These are phyloP conservation scores for Caenorhabditis drosophilae DNA, from an alignment of 2,888 invertebrate genomes.

Conservation along the genomic window DNA sequence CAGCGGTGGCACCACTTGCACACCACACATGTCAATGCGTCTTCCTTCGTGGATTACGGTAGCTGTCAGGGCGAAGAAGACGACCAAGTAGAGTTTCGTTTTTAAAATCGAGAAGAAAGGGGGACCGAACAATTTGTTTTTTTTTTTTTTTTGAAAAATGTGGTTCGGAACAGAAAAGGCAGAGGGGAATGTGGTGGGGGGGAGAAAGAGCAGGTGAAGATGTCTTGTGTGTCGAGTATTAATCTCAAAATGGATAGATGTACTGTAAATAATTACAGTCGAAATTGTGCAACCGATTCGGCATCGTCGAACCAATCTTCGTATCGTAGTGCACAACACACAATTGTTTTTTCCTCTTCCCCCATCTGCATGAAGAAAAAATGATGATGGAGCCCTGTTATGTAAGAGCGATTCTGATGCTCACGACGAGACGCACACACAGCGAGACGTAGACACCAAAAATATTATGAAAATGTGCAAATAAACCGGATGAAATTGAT, in stretches of 20 bases:
- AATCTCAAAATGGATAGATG: conserved; percentile 16
- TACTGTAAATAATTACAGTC: conserved; percentile 17
- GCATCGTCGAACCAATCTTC: background rate
- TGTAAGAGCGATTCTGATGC: too few relatives aligned
- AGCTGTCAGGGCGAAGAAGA: too few relatives aligned
- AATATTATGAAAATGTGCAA: background rate
- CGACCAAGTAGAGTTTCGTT: background rate
- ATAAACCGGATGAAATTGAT: conserved; percentile 12
- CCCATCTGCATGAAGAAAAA: background rate
- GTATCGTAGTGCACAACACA: conserved; percentile 1
- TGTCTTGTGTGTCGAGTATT: background rate
- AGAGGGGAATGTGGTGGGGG: too few relatives aligned
- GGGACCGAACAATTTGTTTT: background rate
- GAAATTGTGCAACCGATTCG: conserved; percentile 4
- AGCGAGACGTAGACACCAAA: background rate
- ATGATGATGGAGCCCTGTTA: too few relatives aligned
- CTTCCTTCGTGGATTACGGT: conserved; percentile 17
- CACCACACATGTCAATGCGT: too few relatives aligned
- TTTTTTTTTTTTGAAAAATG: background rate
- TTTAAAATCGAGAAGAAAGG: background rate
- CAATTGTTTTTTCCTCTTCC: too few relatives aligned
- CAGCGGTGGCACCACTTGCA: too few relatives aligned
- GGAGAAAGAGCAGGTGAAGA: conserved; percentile 7
- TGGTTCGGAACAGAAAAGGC: too few relatives aligned
- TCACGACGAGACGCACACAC: too few relatives aligned